phyloP scores from a whole-genome alignment of 2,888 invertebrate genomes.

The Lycophotia porphyrea region DNA sequence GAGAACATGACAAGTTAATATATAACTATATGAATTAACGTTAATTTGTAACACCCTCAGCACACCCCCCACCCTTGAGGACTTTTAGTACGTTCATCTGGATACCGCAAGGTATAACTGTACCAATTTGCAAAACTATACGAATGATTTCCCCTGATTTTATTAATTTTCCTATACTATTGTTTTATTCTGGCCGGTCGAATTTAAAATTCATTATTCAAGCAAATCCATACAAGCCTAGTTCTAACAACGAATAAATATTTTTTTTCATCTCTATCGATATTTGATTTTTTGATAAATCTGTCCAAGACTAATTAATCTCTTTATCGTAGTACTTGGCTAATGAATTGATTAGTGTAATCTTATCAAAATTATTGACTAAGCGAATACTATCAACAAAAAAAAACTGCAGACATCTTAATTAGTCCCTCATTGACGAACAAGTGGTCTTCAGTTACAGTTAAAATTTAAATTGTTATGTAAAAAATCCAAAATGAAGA shows the following conservation, averaged over 20 bases:
- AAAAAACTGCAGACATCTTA: slow-evolving; percentile 9
- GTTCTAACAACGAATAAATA: not conserved
- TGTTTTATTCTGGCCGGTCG: not conserved
- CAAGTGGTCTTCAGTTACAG: not conserved
- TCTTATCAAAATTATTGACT: slow-evolving; percentile 41
- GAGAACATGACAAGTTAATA: not conserved
- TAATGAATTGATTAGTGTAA: slow-evolving; percentile 28
- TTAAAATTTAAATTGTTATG: slow-evolving; percentile 16
- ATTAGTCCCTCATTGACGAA: slow-evolving; percentile 2
- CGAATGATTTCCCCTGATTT: too few species aligned
- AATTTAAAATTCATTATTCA: not conserved
- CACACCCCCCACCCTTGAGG: too few species aligned
- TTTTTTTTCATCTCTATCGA: not conserved
- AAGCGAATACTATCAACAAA: slow-evolving; percentile 2
- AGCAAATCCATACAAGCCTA: not conserved
- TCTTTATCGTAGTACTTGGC: slow-evolving; percentile 19
- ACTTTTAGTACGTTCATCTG: too few species aligned
- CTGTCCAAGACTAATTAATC: slow-evolving; percentile 28
- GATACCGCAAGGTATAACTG: too few species aligned
- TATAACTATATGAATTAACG: not conserved
- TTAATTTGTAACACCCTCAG: not conserved
- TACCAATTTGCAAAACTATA: too few species aligned
- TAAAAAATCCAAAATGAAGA: slow-evolving; percentile 37
- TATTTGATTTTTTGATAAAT: slow-evolving; percentile 22
- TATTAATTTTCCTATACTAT: too few species aligned